Conservation (phyloP, 2,888 invertebrate species). For the Amblyjoppa proteus region DNA sequence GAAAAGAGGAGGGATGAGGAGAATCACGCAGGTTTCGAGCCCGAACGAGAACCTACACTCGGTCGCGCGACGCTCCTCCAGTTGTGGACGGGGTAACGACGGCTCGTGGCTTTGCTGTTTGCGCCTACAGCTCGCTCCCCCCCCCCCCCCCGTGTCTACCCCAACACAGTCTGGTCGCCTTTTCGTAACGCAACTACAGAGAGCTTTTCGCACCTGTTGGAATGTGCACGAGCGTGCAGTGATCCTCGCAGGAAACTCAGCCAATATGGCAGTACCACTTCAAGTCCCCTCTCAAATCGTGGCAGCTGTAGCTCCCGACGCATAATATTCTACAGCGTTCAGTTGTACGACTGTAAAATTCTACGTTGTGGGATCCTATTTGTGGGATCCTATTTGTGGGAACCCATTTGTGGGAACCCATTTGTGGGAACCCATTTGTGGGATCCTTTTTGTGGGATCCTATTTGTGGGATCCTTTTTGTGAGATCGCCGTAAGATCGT, state of each 20-base stretch:
- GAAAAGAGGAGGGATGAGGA: background rate
- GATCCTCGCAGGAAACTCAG: slow-evolving; percentile 43
- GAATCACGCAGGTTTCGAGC: slow-evolving; percentile 10
- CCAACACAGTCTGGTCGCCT: slow-evolving; percentile 1
- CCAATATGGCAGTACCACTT: slow-evolving; percentile 5
- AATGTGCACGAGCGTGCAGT: slow-evolving; percentile 71
- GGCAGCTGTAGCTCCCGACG: background rate
- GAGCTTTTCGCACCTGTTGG: slow-evolving; percentile 80
- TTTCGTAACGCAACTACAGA: slow-evolving; percentile 51
- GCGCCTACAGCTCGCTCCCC: background rate
- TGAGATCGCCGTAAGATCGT: too few species aligned
- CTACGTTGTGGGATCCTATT: too few species aligned
- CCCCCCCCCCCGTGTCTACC: background rate
- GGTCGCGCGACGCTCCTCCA: background rate
- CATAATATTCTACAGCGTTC: too few species aligned
- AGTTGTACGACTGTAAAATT: too few species aligned
- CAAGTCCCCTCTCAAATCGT: background rate
- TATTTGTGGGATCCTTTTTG: too few species aligned
- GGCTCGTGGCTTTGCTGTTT: background rate
- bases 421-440: too few species aligned
- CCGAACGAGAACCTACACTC: background rate
- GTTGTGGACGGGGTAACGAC: slow-evolving; percentile 11
- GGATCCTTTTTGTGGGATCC: too few species aligned
- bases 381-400: too few species aligned
- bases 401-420: too few species aligned